Evolutionary conservation across 2,888 invertebrate genomes (phyloP).

Genomic region (Argynnis bischoffii): DNA sequence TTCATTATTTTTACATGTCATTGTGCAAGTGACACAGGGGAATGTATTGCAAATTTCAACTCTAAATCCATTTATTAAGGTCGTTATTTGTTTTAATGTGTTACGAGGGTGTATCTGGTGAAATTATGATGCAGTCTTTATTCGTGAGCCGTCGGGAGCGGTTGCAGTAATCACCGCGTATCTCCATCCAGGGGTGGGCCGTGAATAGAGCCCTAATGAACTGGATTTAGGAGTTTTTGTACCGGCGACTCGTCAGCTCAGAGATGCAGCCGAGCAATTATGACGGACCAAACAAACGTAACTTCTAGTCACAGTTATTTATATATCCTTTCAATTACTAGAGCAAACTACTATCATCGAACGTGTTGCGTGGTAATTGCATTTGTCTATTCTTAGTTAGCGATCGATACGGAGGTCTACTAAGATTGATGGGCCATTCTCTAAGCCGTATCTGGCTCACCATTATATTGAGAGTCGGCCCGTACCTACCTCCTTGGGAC

Average conservation of each 20-base stretch:
- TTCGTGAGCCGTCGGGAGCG: conserved; percentile 82
- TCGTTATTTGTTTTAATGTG: conserved; percentile 56
- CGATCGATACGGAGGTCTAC: conserved; percentile 61
- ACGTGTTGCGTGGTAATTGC: conserved; percentile 50
- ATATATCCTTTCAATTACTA: conserved; percentile 61
- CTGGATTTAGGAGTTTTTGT: conserved; percentile 83
- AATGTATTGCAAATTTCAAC: conserved; percentile 59
- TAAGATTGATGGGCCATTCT: conserved; percentile 67
- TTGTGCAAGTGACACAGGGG: conserved; percentile 77
- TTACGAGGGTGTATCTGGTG: conserved; percentile 77
- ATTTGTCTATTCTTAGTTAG: conserved; percentile 55
- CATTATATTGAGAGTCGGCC: conserved; percentile 62
- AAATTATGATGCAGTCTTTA: conserved; percentile 83
- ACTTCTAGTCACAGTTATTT: conserved; percentile 49
- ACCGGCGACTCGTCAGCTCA: conserved; percentile 75
- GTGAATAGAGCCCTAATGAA: conserved; percentile 82
- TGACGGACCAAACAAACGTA: conserved; percentile 76
- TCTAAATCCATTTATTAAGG: conserved; percentile 59
- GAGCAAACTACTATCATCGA: conserved; percentile 50
- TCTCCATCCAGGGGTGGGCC: conserved; percentile 81
- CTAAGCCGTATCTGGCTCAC: conserved; percentile 61
- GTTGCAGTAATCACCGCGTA: conserved; percentile 83
- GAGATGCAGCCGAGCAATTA: conserved; percentile 80
- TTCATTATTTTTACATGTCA: conserved; percentile 83
- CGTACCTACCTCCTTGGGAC: conserved; percentile 70